Conservation (phyloP, 2,113 vertebrate species). For the Struthio camelus region DNA sequence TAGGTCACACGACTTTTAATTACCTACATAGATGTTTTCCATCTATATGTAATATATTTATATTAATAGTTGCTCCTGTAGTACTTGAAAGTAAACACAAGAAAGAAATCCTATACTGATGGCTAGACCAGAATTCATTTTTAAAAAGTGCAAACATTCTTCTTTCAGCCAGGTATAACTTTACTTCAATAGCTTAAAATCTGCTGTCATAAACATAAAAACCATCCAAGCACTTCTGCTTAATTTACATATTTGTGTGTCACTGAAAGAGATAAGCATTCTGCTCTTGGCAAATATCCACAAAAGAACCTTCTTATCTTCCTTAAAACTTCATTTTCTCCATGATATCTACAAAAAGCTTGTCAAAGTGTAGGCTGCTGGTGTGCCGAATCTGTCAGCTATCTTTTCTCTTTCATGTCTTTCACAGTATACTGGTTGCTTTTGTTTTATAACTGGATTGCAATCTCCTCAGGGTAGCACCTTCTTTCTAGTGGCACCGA, state of each 20-base stretch:
- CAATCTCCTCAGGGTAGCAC: background rate
- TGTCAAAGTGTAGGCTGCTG: background rate
- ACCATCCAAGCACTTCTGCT: background rate
- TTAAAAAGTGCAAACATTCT: background rate
- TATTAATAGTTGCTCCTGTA: background rate
- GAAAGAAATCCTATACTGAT: background rate
- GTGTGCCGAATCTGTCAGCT: background rate
- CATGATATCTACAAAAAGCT: constrained; percentile 6
- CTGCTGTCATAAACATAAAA: constrained; percentile 23
- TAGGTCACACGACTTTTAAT: background rate
- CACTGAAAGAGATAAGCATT: constrained; percentile 13
- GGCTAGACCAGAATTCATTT: background rate
- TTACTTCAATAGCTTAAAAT: background rate
- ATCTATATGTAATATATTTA: background rate
- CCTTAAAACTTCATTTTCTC: background rate
- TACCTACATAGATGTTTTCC: background rate
- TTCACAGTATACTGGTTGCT: background rate
- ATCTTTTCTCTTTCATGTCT: background rate
- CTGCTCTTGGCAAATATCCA: constrained; percentile 15
- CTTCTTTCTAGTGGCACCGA: background rate
- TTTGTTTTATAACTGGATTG: background rate
- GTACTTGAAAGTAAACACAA: background rate
- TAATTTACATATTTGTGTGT: constrained; percentile 14
- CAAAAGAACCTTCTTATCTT: constrained; percentile 24
- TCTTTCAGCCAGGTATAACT: background rate